These are phyloP conservation scores for Bombus breviceps DNA, from an alignment of 1,140 invertebrate species.

Conservation along the genomic window DNA sequence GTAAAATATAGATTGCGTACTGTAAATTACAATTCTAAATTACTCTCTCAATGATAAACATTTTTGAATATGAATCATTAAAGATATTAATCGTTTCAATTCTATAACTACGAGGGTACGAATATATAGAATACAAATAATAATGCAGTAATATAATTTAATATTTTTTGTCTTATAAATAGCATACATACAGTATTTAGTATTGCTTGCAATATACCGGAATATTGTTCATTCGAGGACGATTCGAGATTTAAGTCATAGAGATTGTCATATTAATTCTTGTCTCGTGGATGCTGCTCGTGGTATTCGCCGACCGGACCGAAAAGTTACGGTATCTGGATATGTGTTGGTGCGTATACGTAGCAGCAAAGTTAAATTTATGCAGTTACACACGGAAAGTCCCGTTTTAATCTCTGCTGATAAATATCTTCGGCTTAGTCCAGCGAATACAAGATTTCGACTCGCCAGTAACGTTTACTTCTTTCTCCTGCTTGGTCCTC, in stretches of 20 bases:
- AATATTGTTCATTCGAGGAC: not conserved
- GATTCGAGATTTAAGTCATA: not conserved
- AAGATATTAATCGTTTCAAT: not conserved
- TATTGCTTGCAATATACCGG: too few relatives aligned
- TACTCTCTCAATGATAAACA: not conserved
- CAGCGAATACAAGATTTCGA: not conserved
- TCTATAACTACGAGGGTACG: not conserved
- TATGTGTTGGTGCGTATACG: not conserved
- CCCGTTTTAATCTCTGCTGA: slow-evolving; percentile 65
- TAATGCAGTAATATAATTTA: too few relatives aligned
- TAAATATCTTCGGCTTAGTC: slow-evolving; percentile 36
- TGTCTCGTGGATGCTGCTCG: slow-evolving; percentile 4
- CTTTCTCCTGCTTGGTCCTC: not conserved
- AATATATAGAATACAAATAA: not conserved
- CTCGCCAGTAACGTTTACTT: too few relatives aligned
- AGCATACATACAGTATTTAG: not conserved
- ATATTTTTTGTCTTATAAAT: not conserved
- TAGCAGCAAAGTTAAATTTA: slow-evolving; percentile 22
- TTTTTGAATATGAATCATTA: not conserved
- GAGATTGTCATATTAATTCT: not conserved
- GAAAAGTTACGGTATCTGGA: slow-evolving; percentile 60
- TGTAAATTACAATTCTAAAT: too few relatives aligned
- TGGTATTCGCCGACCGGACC: slow-evolving; percentile 18
- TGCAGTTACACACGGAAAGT: slow-evolving; percentile 39
- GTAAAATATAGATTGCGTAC: not conserved